Conservation (phyloP, 2,113 vertebrate species). For the Picathartes gymnocephalus region DNA sequence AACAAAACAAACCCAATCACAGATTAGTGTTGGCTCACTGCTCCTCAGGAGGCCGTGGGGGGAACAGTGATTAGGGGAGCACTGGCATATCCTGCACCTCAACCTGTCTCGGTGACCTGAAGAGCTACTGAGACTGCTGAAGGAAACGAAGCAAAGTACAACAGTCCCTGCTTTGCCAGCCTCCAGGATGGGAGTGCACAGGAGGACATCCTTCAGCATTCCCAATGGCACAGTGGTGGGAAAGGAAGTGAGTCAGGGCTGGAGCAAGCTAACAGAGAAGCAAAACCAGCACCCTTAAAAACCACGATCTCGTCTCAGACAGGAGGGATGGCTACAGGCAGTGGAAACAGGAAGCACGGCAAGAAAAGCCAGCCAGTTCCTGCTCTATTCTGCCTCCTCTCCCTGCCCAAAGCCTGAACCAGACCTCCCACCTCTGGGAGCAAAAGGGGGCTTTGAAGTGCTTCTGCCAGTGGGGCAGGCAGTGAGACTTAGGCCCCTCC, state of each 20-base stretch:
- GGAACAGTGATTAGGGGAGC: background rate
- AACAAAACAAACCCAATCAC: background rate
- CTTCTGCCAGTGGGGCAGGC: background rate
- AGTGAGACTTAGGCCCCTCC: accelerated
- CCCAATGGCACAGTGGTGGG: background rate
- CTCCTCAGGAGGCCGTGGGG: background rate
- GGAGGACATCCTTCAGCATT: background rate
- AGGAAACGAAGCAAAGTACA: background rate
- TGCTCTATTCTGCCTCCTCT: background rate
- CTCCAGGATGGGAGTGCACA: background rate
- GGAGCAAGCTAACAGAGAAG: background rate
- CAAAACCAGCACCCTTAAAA: background rate
- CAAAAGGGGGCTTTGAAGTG: accelerated
- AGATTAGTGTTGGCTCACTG: background rate
- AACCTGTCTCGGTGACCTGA: background rate
- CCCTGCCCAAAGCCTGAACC: background rate
- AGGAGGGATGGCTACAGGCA: background rate
- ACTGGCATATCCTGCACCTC: background rate
- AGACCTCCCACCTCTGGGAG: background rate
- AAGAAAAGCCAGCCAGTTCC: background rate
- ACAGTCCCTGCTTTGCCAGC: background rate
- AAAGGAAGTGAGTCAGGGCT: conserved; percentile 57
- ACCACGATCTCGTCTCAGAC: background rate
- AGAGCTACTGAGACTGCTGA: background rate
- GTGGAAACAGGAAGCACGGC: background rate